phyloP scores from a whole-genome alignment of 1,140 invertebrate species.

The Orius laevigatus region DNA sequence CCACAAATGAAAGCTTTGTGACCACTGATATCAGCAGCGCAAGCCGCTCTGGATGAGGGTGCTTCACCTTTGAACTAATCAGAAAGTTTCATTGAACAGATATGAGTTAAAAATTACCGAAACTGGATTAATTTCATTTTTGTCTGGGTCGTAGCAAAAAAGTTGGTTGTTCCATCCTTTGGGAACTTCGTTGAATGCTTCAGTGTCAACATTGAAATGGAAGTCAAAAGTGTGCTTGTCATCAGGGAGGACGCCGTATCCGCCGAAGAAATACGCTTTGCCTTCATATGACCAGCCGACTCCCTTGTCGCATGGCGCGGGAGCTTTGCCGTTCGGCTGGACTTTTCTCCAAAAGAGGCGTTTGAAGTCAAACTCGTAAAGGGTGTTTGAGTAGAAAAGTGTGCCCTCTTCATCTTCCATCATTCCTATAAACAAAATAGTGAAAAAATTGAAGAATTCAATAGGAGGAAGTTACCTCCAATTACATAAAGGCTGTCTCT shows the following conservation, averaged over 20 bases:
- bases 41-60: constrained; percentile 31
- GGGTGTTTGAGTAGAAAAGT: neutral
- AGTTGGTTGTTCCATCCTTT: constrained; percentile 32
- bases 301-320: constrained; percentile 30
- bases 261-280: constrained; percentile 32
- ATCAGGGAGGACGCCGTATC: constrained; percentile 25
- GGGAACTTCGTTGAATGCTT: neutral
- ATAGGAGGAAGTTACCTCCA: constrained; percentile 25
- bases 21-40: constrained; percentile 25
- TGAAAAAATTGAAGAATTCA: too few species aligned
- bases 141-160: constrained; percentile 24
- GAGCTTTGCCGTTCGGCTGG: constrained; percentile 19
- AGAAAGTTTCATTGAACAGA: neutral
- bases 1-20: constrained; percentile 31
- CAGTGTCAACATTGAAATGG: constrained; percentile 21
- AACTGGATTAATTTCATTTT: constrained; percentile 12
- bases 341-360: constrained; percentile 25
- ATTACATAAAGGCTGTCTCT: constrained; percentile 28
- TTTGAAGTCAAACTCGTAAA: constrained; percentile 26
- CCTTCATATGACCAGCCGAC: constrained; percentile 27
- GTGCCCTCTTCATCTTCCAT: too few species aligned
- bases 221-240: constrained; percentile 16
- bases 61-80: constrained; percentile 24
- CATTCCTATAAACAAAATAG: too few species aligned
- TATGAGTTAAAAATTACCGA: neutral